Base-by-base conservation (phyloP, 2,888 invertebrate species). In the Nemotelus pantherinus region DNA sequence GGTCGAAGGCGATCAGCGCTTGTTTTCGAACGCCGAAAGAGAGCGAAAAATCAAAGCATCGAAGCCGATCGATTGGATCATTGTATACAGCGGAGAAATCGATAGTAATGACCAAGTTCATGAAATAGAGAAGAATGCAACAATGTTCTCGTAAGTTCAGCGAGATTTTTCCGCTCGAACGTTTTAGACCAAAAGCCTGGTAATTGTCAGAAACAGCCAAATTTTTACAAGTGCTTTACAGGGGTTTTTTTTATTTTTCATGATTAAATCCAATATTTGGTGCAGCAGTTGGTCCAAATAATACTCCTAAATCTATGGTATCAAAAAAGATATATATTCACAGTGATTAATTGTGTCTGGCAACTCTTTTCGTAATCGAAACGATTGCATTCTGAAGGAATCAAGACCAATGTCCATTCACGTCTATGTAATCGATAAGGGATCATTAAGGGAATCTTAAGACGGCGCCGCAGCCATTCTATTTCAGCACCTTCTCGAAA, bases 391-490 rank as follows among this genome's bases (percentile, higher is more conserved):
- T 25, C 57, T 25, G 1, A 57, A 57, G 10, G 4, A 4, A 10
- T 10, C 10, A 57, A 57, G n/a, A 43, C 39, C 63, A 63, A 43
- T 63, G 63, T 63, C 63, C 63, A 63, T 63, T 63, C 25, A 43
- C 67, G 4, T 67, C 50, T 39, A 55, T 50, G 70, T 71, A 77
- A 79, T 79, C 77, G 70, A 70, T 72, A 58, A 57, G 45, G 74
- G 68, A 79, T 79, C 79, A 79, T 79, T 77, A 77, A 77, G 76
- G 58, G 68, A 76, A 68, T 77, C 74, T 76, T 71, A 76, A 79
- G 60, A 60, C 60, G 79, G 79, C 79, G 79, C 77, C 79, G 79
- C 79, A 76, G 48, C 71, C 68, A 77, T 79, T 77, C 77, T 77
- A 74, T 77, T 58, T 77, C 68, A 75, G 77, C 77, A 77, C 67